Evolutionary conservation across 1,140 invertebrate species (phyloP).

Genomic region (Monomorium pharaonis): DNA sequence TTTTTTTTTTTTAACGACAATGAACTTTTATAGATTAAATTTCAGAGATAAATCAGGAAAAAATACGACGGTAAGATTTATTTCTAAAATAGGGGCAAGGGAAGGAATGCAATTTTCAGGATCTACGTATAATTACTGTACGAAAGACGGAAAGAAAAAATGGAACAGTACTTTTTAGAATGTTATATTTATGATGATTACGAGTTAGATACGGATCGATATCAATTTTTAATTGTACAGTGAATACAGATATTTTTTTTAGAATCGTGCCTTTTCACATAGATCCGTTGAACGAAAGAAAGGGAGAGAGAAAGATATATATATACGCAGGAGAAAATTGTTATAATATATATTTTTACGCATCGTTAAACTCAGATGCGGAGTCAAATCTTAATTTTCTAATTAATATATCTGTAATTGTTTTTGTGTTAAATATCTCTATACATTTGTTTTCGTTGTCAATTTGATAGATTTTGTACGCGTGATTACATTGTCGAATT

Average conservation of each 20-base stretch:
- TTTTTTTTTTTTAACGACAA: slow-evolving; percentile 64
- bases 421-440: slow-evolving; percentile 74
- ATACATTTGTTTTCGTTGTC: slow-evolving; percentile 77
- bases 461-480: slow-evolving; percentile 80
- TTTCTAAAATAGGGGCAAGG: slow-evolving; percentile 65
- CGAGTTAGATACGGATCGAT: slow-evolving; percentile 77
- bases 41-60: background rate
- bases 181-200: slow-evolving; percentile 79
- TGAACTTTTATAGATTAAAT: slow-evolving; percentile 67
- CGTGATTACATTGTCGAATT: slow-evolving; percentile 72
- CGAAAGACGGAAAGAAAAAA: slow-evolving; percentile 69
- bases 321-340: slow-evolving; percentile 75
- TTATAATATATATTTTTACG: slow-evolving; percentile 83
- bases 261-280: slow-evolving; percentile 84
- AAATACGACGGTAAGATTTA: slow-evolving; percentile 39
- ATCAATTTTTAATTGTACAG: slow-evolving; percentile 83
- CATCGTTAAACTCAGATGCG: slow-evolving; percentile 72
- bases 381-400: slow-evolving; percentile 80
- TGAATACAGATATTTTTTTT: slow-evolving; percentile 81
- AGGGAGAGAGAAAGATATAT: background rate
- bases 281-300: slow-evolving; percentile 77
- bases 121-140: slow-evolving; percentile 67
- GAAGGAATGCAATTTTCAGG: slow-evolving; percentile 56
- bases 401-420: slow-evolving; percentile 78
- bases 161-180: slow-evolving; percentile 76